These are phyloP conservation scores for Tragelaphus buxtoni DNA, from an alignment of 2,113 vertebrate species.

Conservation along the genomic window DNA sequence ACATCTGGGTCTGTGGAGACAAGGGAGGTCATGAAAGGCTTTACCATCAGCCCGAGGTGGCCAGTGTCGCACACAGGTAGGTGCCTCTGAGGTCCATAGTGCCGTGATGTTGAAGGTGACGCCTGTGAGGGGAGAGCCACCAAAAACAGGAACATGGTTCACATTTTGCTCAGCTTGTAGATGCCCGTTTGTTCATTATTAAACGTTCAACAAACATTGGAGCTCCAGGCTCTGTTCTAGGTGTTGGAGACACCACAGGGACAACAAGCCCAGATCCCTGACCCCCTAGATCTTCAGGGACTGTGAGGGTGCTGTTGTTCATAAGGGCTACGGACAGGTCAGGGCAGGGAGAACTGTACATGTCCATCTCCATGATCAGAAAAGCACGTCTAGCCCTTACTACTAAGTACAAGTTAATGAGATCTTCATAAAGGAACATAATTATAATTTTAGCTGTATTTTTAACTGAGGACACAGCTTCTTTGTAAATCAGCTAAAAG, in stretches of 20 bases:
- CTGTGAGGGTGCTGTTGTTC: neutral
- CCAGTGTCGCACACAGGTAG: neutral
- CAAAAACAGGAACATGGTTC: accelerated
- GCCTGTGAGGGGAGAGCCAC: neutral
- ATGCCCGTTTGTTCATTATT: neutral
- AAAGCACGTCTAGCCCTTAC: neutral
- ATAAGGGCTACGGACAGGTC: too few species aligned
- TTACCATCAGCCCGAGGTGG: neutral
- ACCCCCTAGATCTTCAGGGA: neutral
- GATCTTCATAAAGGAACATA: neutral
- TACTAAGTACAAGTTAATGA: neutral
- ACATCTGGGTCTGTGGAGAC: neutral
- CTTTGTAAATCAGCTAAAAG: neutral
- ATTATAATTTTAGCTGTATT: accelerated
- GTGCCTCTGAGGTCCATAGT: neutral
- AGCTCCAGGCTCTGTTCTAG: neutral
- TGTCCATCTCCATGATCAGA: neutral
- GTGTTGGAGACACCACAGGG: neutral
- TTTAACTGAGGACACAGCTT: neutral
- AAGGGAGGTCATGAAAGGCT: neutral
- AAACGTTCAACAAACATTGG: accelerated
- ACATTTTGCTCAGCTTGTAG: neutral
- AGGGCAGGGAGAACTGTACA: accelerated
- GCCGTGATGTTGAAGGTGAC: neutral
- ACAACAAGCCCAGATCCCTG: neutral